Base-by-base conservation (phyloP, 2,113 vertebrate species). In the Polyodon spathula region DNA sequence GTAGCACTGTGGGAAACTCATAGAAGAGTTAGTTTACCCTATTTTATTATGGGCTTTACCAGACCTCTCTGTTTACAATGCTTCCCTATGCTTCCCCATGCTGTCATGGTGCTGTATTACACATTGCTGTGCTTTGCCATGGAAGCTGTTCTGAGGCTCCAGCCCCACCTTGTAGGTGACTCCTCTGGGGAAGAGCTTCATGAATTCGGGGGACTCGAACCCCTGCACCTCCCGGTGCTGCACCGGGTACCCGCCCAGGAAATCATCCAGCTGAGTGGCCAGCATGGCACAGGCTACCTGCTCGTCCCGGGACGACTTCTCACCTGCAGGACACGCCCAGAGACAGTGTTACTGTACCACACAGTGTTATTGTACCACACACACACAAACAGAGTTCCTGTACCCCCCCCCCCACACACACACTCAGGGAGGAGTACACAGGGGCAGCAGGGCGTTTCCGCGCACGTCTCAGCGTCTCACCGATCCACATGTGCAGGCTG, bases 401-500 rank as follows among this genome's bases (percentile, higher is more conserved):
- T n/a, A n/a, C n/a, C n/a, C n/a, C n/a, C n/a, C n/a, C n/a, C n/a
- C n/a, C n/a, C n/a, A n/a, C n/a, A n/a, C n/a, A n/a, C n/a, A n/a
- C n/a, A n/a, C n/a, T 6, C 6, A 43, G 6, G 10, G 42, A n/a
- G n/a, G n/a, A n/a, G n/a, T n/a, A n/a, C n/a, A n/a, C n/a, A n/a
- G n/a, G n/a, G 6, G 6, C 42, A 43, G 42, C 42, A 43, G 42
- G 42, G 44, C n/a, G 17, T n/a, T 40, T 39, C 15, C 42, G 37
- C 9, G 1, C 11, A 8, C 0, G 0, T 0, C 0, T 51, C n/a
- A n/a, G n/a, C n/a, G n/a, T n/a, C 88, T 81, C 69, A 93, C 93
- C 92, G n/a, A 93, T 83, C 93, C 94, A 94, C 84, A 95, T 90
- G 78, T 93, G 91, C 59, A 94, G 77, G 59, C 88, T 77, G 8